Base-by-base conservation (phyloP, 2,888 invertebrate genomes). In the Perizoma affinitatum region DNA sequence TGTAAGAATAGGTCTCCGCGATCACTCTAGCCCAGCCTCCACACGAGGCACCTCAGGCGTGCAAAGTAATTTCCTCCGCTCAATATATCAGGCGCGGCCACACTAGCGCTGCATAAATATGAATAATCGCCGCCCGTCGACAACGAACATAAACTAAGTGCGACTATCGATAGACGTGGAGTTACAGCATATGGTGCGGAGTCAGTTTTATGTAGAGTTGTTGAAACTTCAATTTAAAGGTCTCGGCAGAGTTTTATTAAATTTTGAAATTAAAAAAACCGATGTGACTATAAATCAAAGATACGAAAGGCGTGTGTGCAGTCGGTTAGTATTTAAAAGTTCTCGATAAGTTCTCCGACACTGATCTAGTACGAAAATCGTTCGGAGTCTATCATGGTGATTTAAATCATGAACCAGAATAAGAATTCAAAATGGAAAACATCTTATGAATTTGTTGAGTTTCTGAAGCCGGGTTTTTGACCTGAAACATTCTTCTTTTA, bases 61-160 rank as follows among this genome's bases (percentile, higher is more conserved):
- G 63, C 71, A 72, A 75, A 76, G 74, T 75, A 75, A 77, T 77
- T 77, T 75, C 75, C 74, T 65, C 67, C 63, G 68, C 65, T 76
- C 82, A 76, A 81, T 83, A 83, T 80, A 79, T 82, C 82, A 80
- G 60, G 64, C 68, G 72, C 69, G 75, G 76, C 78, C 79, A 78
- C 82, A 79, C 79, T 75, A 74, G 72, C 75, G 68, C 70, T 72
- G 78, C 80, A 83, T 84, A 83, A 85, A 85, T 85, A 86, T 84
- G 85, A 86, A 84, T 86, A 83, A 85, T 85, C 80, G 80, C 75
- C 73, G 68, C 75, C 78, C 76, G 75, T 77, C 81, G 83, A 84
- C 83, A 78, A 74, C 76, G 74, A 63, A 76, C 78, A 81, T 85
- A 83, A 83, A 84, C 86, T 79, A 78, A 69, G 62, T 60, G 71